Conservation (phyloP, 2,113 vertebrate species). For the Apodemus sylvaticus region DNA sequence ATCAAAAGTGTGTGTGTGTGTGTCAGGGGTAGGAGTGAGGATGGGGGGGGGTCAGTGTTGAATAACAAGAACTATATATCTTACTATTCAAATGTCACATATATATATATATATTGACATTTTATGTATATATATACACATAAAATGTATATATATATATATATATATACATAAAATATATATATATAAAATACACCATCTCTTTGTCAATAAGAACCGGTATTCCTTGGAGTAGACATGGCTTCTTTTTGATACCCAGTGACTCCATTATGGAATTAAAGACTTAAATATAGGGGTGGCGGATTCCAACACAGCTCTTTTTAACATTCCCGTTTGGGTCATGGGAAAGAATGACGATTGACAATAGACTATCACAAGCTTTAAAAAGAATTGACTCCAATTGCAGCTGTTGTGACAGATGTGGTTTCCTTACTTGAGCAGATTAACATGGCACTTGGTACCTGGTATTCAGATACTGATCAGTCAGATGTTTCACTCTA, state of each 20-base stretch:
- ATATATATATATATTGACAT: too few species aligned
- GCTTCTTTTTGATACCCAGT: not conserved
- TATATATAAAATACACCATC: too few species aligned
- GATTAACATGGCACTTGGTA: not conserved
- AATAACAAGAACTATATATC: not conserved
- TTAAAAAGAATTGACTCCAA: not conserved
- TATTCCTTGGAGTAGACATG: not conserved
- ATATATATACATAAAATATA: too few species aligned
- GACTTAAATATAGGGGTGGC: not conserved
- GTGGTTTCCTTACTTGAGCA: not conserved
- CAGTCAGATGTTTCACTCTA: not conserved
- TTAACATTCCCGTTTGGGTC: not conserved
- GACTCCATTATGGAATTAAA: not conserved
- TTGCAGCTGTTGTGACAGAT: not conserved
- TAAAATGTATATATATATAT: too few species aligned
- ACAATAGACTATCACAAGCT: not conserved
- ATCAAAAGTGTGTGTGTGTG: not conserved
- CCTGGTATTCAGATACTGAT: not conserved
- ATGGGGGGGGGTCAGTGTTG: rapidly evolving
- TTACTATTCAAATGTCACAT: not conserved
- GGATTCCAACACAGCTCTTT: not conserved
- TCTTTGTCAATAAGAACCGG: not conserved
- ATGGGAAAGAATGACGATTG: not conserved
- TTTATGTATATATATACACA: too few species aligned
- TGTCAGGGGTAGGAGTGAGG: too few species aligned